A percentile compares a stretch with the other conserved stretches of the same genome.
phyloP scores from a whole-genome alignment of 2,888 invertebrate genomes.

The Margaritifera margaritifera region DNA sequence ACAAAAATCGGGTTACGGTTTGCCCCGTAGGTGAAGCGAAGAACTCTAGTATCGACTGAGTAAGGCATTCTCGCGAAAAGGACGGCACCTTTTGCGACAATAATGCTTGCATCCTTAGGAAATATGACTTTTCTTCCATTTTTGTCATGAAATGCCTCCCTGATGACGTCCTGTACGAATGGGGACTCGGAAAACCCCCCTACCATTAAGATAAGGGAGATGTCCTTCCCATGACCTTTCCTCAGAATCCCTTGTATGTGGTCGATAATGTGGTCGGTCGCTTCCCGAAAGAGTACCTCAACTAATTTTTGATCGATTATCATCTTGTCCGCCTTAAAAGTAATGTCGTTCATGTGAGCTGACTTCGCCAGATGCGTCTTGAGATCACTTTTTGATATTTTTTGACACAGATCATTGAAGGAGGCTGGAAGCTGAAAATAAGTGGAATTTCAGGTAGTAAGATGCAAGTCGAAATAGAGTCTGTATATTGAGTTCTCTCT shows the following conservation, averaged over 20 bases:
- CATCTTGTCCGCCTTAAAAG: slow-evolving; percentile 12
- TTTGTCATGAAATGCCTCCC: slow-evolving; percentile 4
- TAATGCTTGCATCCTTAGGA: slow-evolving; percentile 17
- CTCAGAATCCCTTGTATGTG: slow-evolving; percentile 16
- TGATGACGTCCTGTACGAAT: slow-evolving; percentile 14
- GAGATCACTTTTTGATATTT: too few relatives aligned
- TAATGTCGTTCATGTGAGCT: slow-evolving; percentile 2
- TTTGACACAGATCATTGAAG: too few relatives aligned
- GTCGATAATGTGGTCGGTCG: slow-evolving; percentile 8
- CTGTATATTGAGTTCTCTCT: too few relatives aligned
- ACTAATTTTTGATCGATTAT: slow-evolving; percentile 5
- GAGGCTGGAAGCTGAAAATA: too few relatives aligned
- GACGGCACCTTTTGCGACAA: slow-evolving; percentile 21
- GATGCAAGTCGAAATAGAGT: too few relatives aligned
- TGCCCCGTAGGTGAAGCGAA: slow-evolving; percentile 21
- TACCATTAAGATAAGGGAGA: slow-evolving; percentile 21
- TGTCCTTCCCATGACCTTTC: slow-evolving; percentile 5
- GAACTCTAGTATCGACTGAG: slow-evolving; percentile 5
- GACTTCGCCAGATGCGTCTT: slow-evolving; percentile 5
- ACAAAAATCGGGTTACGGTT: slow-evolving; percentile 20
- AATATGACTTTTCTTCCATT: slow-evolving; percentile 4
- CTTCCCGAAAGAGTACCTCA: slow-evolving; percentile 9
- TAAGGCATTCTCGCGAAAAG: slow-evolving; percentile 17
- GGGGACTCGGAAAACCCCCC: slow-evolving; percentile 25
- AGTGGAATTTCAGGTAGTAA: too few relatives aligned